These are phyloP conservation scores for Plecturocebus donacophilus DNA, from an alignment of 2,113 vertebrate genomes.

Conservation along the genomic window DNA sequence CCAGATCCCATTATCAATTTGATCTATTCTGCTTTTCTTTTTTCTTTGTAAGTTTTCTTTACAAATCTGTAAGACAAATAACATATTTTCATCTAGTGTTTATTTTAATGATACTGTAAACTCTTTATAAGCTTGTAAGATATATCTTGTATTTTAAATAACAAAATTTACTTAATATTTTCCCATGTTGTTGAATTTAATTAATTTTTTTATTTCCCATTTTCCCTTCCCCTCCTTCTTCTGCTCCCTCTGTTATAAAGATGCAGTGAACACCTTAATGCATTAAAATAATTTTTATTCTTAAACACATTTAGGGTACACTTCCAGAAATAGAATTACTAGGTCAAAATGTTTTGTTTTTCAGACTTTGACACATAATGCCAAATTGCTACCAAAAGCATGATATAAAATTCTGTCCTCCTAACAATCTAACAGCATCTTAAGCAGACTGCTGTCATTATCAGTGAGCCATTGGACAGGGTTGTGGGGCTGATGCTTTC, in stretches of 20 bases:
- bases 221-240: background rate
- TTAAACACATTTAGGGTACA: slow-evolving; percentile 42
- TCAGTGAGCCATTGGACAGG: background rate
- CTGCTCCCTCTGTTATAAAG: background rate
- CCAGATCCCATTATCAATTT: background rate
- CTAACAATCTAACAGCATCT: background rate
- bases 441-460: background rate
- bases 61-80: background rate
- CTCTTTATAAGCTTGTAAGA: background rate
- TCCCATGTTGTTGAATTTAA: slow-evolving; percentile 10
- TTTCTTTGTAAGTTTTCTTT: slow-evolving; percentile 7
- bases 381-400: background rate
- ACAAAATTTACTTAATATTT: background rate
- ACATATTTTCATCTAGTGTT: background rate
- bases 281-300: background rate
- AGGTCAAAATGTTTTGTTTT: slow-evolving; percentile 1
- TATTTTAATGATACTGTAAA: slow-evolving; percentile 38
- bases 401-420: background rate
- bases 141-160: background rate
- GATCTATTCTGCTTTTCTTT: background rate
- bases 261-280: background rate
- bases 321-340: slow-evolving; percentile 34
- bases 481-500: slow-evolving; percentile 16
- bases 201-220: background rate
- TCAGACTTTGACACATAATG: background rate